Evolutionary conservation across 2,113 vertebrate species (phyloP).

Genomic region (Saguinus imperator): DNA sequence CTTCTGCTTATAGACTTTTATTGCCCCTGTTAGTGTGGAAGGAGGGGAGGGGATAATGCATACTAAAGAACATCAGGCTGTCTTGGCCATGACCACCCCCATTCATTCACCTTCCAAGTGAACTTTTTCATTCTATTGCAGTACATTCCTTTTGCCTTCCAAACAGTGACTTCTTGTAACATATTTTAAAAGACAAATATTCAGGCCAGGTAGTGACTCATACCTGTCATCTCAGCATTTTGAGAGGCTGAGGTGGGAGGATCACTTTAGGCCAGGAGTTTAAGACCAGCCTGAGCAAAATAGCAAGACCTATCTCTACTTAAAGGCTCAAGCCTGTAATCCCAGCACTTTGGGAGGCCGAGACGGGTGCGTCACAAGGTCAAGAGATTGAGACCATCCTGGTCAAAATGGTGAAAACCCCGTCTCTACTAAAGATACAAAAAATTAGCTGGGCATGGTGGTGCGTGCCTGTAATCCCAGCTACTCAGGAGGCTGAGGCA

Average conservation of each 20-base stretch:
- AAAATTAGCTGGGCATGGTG: no score
- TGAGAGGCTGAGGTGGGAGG: not conserved
- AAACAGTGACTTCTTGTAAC: constrained; percentile 13
- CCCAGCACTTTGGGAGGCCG: no score
- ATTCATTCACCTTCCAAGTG: not conserved
- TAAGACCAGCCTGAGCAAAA: not conserved
- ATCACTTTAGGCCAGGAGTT: not conserved
- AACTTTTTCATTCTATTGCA: not conserved
- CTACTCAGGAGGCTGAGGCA: no score
- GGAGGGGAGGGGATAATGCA: not conserved
- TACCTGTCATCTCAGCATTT: not conserved
- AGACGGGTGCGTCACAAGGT: no score
- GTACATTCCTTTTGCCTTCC: constrained; percentile 10
- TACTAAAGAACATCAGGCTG: not conserved
- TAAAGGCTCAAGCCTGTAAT: not conserved
- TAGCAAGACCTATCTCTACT: not conserved
- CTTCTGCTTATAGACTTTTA: not conserved
- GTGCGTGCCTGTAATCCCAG: no score
- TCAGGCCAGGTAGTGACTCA: not conserved
- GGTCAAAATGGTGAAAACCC: no score
- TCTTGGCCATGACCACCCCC: not conserved
- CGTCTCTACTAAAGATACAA: no score
- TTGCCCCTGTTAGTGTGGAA: not conserved
- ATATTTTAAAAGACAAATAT: not conserved
- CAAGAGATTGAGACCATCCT: no score